Evolutionary conservation across 2,113 vertebrate species (phyloP).

Genomic region (Poecile atricapillus): DNA sequence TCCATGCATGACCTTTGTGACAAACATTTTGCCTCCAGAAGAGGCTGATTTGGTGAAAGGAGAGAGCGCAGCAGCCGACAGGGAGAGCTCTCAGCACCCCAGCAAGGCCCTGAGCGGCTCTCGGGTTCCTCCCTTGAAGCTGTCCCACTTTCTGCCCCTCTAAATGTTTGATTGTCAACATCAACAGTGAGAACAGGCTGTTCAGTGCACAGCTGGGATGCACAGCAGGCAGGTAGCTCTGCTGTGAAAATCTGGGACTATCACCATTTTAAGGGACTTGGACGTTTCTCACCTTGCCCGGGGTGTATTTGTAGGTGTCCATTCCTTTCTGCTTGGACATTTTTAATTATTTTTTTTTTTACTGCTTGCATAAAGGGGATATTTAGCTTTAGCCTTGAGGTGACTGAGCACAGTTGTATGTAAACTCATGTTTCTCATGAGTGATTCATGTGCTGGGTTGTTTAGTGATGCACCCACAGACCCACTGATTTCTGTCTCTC

Average conservation of each 20-base stretch:
- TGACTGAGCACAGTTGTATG: not conserved
- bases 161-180: not conserved
- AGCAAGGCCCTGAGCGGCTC: not conserved
- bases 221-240: not conserved
- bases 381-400: not conserved
- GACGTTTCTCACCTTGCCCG: not conserved
- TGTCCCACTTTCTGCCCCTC: not conserved
- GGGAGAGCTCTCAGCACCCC: constrained; percentile 19
- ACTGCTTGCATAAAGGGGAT: not conserved
- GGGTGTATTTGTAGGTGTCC: not conserved
- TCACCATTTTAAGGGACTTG: not conserved
- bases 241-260: not conserved
- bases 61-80: not conserved
- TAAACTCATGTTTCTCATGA: not conserved
- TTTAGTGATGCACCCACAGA: not conserved
- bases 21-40: not conserved
- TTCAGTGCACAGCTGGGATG: not conserved
- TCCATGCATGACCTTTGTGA: fast-evolving
- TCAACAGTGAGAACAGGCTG: not conserved
- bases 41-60: not conserved
- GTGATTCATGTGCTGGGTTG: fast-evolving
- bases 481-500: not conserved
- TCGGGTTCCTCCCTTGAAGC: fast-evolving
- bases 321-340: not conserved
- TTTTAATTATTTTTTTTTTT: not conserved